Conservation (phyloP, 1,140 invertebrate species). For the Bombus affinis region DNA sequence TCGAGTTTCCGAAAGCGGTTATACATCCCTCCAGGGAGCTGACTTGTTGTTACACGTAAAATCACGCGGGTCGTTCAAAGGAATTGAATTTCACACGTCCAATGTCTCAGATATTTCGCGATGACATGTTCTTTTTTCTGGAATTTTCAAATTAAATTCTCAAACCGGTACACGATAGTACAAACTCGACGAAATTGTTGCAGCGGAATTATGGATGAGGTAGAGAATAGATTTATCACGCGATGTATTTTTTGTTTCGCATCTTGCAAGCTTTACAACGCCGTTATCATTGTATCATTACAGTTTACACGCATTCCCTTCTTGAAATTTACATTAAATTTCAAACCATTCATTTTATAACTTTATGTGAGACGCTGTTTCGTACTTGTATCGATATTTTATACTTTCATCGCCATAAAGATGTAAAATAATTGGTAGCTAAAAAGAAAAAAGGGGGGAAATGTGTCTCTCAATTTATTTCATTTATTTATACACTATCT, state of each 20-base stretch:
- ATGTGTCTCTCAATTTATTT: background rate
- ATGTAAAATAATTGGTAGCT: background rate
- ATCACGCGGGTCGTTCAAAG: slow-evolving; percentile 4
- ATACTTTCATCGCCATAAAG: background rate
- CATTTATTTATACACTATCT: background rate
- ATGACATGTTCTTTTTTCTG: background rate
- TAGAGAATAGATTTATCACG: background rate
- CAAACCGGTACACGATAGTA: background rate
- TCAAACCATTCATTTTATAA: background rate
- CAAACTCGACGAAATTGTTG: background rate
- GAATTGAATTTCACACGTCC: background rate
- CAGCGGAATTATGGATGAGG: background rate
- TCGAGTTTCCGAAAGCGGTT: slow-evolving; percentile 53
- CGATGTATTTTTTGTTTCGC: too few species aligned
- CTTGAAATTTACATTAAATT: background rate
- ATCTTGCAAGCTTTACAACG: background rate
- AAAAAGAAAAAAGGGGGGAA: background rate
- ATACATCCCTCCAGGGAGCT: slow-evolving; percentile 20
- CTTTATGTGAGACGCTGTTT: background rate
- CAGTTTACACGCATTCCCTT: background rate
- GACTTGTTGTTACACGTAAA: slow-evolving; percentile 49
- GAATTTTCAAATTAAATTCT: background rate
- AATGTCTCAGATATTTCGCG: background rate
- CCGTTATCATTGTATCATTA: background rate
- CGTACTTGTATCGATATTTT: background rate